Base-by-base conservation (phyloP, 2,113 vertebrate genomes). In the Archocentrus centrarchus region DNA sequence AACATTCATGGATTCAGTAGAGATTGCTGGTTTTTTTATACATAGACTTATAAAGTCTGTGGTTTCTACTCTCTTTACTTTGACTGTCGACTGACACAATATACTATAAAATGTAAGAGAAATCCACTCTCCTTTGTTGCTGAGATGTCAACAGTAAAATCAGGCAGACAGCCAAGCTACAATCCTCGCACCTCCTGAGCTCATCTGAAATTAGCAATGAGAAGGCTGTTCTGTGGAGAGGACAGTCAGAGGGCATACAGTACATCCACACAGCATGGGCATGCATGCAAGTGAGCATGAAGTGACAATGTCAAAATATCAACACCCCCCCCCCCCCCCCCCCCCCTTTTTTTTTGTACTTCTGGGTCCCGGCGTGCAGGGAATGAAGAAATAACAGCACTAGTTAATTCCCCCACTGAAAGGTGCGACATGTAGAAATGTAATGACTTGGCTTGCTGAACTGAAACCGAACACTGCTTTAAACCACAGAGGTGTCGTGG, bases 391-490 rank as follows among this genome's bases (percentile, higher is more conserved):
- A 91, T 92, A 86, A 92, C 89, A 88, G 89, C 82, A 66, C 64
- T 78, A 70, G 91, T 89, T 93, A 94, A 94, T 94, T 94, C 93
- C 91, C 86, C 79, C 85, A 85, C 82, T 89, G 88, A 94, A 94
- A 94, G 94, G 93, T 94, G 92, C 87, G 86, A 93, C 90, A 87
- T 92, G 94, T 91, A 91, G 90, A 91, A 94, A 95, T 93, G 95
- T 93, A 95, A 95, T 95, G 95, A 95, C 95, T 93, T 94, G 94
- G 95, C 93, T 93, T 95, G 95, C 92, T 94, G 94, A 95, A 87
- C 94, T 93, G 95, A 93, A 94, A 93, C 94, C 91, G 85, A 91
- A 93, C 95, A 93, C 94, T 93, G 94, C 93, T 91, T 94, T 94
- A 94, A 94, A 95, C 92, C 95, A 92, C 93, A 83, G 92, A 86